Conservation (phyloP, 2,888 invertebrate species). For the Nomada hirtipes region DNA sequence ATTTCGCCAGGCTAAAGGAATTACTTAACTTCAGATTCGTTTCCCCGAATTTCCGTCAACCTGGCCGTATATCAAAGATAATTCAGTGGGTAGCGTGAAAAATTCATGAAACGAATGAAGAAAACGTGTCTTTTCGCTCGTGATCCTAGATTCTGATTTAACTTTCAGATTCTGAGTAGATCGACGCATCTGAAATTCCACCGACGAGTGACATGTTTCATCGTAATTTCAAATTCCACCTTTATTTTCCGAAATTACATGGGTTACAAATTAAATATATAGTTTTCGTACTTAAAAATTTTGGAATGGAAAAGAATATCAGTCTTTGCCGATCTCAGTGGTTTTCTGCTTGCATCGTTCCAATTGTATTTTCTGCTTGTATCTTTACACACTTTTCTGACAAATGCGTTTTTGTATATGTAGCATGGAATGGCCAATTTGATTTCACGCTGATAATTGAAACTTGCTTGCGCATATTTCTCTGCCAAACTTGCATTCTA, state of each 20-base stretch:
- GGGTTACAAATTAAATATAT: background rate
- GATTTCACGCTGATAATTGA: background rate
- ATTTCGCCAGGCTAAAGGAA: background rate
- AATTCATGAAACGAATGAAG: slow-evolving; percentile 69
- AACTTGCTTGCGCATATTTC: background rate
- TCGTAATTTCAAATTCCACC: background rate
- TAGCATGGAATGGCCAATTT: background rate
- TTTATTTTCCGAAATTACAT: background rate
- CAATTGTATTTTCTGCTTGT: too few relatives aligned
- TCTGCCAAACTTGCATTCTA: too few relatives aligned
- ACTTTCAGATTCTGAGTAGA: slow-evolving; percentile 59
- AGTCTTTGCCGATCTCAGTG: too few relatives aligned
- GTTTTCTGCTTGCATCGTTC: too few relatives aligned
- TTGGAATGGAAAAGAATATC: too few relatives aligned
- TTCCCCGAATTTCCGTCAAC: slow-evolving; percentile 2
- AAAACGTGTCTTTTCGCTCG: slow-evolving; percentile 44
- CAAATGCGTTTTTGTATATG: background rate
- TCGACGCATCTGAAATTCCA: slow-evolving; percentile 6
- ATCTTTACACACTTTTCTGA: too few relatives aligned
- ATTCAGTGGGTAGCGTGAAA: slow-evolving; percentile 54
- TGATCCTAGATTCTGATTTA: slow-evolving; percentile 52
- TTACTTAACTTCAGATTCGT: background rate
- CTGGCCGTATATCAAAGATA: slow-evolving; percentile 15
- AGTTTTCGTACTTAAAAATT: too few relatives aligned
- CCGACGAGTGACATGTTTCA: slow-evolving; percentile 2